Conservation (phyloP, 1,140 invertebrate species). For the Bombus terrestris region DNA sequence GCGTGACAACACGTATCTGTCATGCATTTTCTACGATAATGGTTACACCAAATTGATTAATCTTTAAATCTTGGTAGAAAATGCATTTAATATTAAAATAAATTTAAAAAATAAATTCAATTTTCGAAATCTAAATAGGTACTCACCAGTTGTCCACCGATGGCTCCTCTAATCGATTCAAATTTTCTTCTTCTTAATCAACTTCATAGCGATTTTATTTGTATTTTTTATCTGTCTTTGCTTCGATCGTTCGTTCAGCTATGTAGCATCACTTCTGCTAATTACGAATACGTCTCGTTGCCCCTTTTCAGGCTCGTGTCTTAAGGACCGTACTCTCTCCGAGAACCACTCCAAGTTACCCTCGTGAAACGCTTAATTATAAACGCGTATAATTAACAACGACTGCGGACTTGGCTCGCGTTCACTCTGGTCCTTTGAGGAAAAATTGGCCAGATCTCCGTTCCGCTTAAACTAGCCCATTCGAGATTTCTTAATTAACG, state of each 20-base stretch:
- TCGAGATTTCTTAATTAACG: slow-evolving; percentile 30
- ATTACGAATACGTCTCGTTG: not conserved
- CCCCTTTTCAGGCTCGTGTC: not conserved
- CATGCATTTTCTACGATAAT: not conserved
- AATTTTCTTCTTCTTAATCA: not conserved
- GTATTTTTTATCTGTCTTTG: not conserved
- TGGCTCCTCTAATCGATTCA: no score
- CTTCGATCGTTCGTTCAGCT: not conserved
- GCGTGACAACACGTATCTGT: no score
- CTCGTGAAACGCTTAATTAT: slow-evolving; percentile 27
- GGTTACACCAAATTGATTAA: no score
- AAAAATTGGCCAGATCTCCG: not conserved
- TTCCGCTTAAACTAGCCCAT: not conserved
- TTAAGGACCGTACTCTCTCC: not conserved
- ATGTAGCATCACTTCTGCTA: not conserved
- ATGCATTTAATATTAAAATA: not conserved
- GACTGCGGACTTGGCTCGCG: not conserved
- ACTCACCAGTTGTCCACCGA: not conserved
- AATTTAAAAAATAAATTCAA: not conserved
- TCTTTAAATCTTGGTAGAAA: no score
- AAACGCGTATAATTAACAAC: slow-evolving; percentile 38
- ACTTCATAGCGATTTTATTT: not conserved
- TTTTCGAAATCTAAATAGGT: not conserved
- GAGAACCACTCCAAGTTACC: not conserved
- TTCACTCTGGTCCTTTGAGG: not conserved